phyloP scores from a whole-genome alignment of 23 tunicate genomes.

The Halocynthia aurantium region DNA sequence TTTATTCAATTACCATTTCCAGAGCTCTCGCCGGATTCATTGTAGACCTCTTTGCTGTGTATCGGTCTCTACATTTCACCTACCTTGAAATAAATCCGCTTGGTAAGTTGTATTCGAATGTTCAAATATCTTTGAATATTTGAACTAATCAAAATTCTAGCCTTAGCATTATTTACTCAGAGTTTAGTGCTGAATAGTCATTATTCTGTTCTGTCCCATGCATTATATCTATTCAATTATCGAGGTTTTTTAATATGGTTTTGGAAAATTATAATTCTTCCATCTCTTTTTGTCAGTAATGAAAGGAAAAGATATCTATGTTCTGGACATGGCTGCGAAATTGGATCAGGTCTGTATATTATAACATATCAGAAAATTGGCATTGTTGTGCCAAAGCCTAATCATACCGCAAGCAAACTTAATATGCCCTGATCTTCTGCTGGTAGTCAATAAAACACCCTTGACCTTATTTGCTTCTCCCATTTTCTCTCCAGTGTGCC shows the following conservation, averaged over 20 bases:
- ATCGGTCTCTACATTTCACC: constrained; percentile 68
- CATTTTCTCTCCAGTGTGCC: constrained; percentile 66
- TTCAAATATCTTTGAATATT: not conserved
- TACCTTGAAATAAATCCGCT: constrained; percentile 97
- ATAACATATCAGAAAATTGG: not conserved
- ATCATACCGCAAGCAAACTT: not conserved
- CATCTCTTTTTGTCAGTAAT: constrained; percentile 39
- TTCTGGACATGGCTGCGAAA: constrained; percentile 97
- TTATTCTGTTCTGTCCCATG: not conserved
- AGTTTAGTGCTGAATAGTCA: not conserved
- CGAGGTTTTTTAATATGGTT: no score
- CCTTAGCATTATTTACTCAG: not conserved
- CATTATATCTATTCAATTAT: no score
- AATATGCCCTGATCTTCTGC: not conserved
- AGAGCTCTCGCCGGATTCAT: constrained; percentile 66
- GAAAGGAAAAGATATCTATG: constrained; percentile 52
- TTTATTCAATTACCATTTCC: not conserved
- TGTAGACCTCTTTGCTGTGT: constrained; percentile 60
- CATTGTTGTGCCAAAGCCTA: not conserved
- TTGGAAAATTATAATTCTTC: no score
- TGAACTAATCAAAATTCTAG: not conserved
- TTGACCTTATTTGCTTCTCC: not conserved
- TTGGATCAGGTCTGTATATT: constrained; percentile 74
- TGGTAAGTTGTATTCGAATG: constrained; percentile 32
- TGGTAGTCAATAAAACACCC: not conserved